phyloP scores from a whole-genome alignment of 2,888 invertebrate genomes.

The Steromphala cineraria region DNA sequence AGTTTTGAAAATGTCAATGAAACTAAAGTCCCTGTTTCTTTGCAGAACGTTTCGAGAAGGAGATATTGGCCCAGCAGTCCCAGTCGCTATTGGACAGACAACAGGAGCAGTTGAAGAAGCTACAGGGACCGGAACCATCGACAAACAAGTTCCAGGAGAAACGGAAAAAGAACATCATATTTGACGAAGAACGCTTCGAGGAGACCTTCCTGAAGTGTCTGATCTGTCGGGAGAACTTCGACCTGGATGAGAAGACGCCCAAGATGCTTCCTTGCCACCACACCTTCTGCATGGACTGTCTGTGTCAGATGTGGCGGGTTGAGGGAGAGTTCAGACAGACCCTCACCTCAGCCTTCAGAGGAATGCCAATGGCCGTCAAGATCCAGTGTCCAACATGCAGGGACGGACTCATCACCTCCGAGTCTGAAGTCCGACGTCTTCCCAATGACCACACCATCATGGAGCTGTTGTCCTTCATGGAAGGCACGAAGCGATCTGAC shows the following conservation, averaged over 20 bases:
- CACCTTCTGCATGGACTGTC: conserved; percentile 74
- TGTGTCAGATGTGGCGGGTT: conserved; percentile 70
- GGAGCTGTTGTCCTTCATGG: conserved; percentile 63
- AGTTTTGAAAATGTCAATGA: no score
- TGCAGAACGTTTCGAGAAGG: no score
- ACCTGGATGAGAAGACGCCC: conserved; percentile 71
- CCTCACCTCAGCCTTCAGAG: conserved; percentile 63
- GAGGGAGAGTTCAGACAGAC: conserved; percentile 68
- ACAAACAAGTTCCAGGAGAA: not conserved
- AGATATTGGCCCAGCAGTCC: no score
- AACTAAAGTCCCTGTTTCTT: no score
- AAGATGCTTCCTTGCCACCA: conserved; percentile 75
- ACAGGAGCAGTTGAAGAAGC: conserved; percentile 1
- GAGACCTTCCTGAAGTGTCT: conserved; percentile 72
- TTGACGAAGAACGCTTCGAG: conserved; percentile 68
- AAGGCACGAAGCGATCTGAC: conserved; percentile 58
- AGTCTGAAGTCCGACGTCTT: conserved; percentile 63
- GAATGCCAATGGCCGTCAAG: conserved; percentile 68
- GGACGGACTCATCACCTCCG: conserved; percentile 62
- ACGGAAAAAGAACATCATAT: conserved; percentile 61
- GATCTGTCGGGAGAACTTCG: conserved; percentile 72
- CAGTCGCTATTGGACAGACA: not conserved
- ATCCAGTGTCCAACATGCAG: conserved; percentile 68
- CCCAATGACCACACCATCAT: conserved; percentile 69
- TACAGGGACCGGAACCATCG: not conserved